These are phyloP conservation scores for Brachyptera putata DNA, from an alignment of 2,888 invertebrate genomes.

Conservation along the genomic window DNA sequence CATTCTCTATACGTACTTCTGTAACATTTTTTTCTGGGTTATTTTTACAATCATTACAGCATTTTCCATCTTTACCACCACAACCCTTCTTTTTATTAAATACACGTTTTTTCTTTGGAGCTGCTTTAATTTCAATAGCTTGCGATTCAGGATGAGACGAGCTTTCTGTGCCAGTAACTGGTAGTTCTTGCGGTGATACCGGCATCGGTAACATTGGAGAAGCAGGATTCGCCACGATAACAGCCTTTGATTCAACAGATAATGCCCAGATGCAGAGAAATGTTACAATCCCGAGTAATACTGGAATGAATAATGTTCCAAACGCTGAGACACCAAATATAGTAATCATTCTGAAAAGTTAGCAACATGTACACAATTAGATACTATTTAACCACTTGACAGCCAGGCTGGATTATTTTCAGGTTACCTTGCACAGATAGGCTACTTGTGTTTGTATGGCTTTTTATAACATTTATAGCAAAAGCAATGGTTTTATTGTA, in stretches of 20 bases:
- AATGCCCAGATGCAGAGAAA: slow-evolving; percentile 12
- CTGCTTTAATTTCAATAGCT: too few relatives aligned
- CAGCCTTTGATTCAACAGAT: too few relatives aligned
- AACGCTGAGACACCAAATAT: slow-evolving; percentile 26
- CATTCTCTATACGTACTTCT: slow-evolving; percentile 14
- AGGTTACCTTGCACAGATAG: too few relatives aligned
- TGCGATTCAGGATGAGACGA: background rate
- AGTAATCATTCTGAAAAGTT: too few relatives aligned
- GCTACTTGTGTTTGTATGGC: too few relatives aligned
- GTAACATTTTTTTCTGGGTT: background rate
- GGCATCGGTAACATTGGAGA: background rate
- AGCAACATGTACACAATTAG: too few relatives aligned
- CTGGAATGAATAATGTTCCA: slow-evolving; percentile 24
- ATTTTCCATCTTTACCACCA: slow-evolving; percentile 21
- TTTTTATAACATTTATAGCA: too few relatives aligned
- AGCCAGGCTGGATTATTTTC: too few relatives aligned
- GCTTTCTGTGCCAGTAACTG: background rate
- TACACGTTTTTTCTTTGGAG: background rate
- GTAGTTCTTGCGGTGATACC: background rate
- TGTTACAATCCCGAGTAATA: slow-evolving; percentile 4
- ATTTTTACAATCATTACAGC: slow-evolving; percentile 24
- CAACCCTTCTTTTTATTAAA: slow-evolving; percentile 16
- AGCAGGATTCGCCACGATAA: background rate
- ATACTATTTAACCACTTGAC: too few relatives aligned
- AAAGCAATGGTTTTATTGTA: too few relatives aligned